These are phyloP conservation scores for Ophion ventricosus DNA, from an alignment of 2,888 invertebrate genomes.

Conservation along the genomic window DNA sequence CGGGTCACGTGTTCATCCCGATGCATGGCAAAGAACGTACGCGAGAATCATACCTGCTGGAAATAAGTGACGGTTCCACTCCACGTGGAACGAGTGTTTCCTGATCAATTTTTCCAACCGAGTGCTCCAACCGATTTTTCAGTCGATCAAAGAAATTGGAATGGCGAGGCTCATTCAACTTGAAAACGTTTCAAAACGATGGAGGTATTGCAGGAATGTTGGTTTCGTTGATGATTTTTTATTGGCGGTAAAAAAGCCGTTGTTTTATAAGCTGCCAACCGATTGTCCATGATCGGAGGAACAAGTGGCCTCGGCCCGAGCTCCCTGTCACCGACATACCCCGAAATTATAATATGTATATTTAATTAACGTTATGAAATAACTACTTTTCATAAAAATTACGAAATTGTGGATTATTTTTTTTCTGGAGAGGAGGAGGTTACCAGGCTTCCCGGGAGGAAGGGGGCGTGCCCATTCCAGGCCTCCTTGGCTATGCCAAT, in stretches of 20 bases:
- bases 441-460: too few relatives aligned
- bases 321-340: constrained; percentile 85
- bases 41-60: constrained; percentile 18
- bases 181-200: background rate
- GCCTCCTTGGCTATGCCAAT: too few relatives aligned
- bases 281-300: constrained; percentile 76
- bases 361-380: too few relatives aligned
- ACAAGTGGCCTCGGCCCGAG: constrained; percentile 86
- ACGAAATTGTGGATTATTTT: too few relatives aligned
- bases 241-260: background rate
- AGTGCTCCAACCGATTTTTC: background rate
- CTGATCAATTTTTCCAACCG: constrained; percentile 13
- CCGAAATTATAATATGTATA: too few relatives aligned
- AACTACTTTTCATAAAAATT: too few relatives aligned
- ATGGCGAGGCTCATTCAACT: background rate
- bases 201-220: background rate
- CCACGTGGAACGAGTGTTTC: background rate
- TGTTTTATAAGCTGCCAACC: constrained; percentile 81
- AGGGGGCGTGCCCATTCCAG: too few relatives aligned
- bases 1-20: constrained; percentile 44
- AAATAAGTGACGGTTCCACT: constrained; percentile 28
- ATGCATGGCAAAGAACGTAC: constrained; percentile 5
- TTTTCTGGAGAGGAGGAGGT: too few relatives aligned
- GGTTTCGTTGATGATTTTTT: background rate
- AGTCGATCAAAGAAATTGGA: background rate